Evolutionary conservation across 2,797 vertebrate genomes (phyloP).

Genomic region (Tauraco hartlaubi): DNA sequence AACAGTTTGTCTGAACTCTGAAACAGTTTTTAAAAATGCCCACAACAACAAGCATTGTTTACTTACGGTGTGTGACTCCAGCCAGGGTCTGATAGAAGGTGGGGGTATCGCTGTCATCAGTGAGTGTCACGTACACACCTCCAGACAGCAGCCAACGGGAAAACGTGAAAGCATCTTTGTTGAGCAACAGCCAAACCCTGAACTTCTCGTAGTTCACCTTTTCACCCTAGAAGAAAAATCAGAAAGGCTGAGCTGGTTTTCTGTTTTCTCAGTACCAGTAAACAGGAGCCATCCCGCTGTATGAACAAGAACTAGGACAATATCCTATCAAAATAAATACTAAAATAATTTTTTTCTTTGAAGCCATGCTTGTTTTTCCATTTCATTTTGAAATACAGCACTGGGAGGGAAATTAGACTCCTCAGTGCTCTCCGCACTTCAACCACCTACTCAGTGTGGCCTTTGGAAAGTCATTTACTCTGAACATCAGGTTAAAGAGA

Average conservation of each 20-base stretch:
- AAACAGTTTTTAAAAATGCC: neutral
- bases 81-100: slow-evolving; percentile 99
- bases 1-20: neutral
- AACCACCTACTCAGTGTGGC: slow-evolving; percentile 19
- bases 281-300: slow-evolving; percentile 10
- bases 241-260: neutral
- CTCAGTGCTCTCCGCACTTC: neutral
- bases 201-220: slow-evolving; percentile 98
- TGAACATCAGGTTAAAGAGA: neutral
- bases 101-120: slow-evolving; percentile 97
- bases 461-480: slow-evolving; percentile 29
- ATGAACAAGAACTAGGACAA: neutral
- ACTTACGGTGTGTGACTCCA: slow-evolving; percentile 98
- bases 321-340: neutral
- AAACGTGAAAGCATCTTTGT: slow-evolving; percentile 97
- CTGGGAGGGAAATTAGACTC: slow-evolving; percentile 13
- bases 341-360: neutral
- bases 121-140: slow-evolving; percentile 96
- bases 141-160: slow-evolving; percentile 97
- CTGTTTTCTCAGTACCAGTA: neutral
- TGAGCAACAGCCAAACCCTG: slow-evolving; percentile 93
- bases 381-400: neutral
- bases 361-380: neutral
- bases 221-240: slow-evolving; percentile 86
- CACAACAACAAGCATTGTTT: neutral